Base-by-base conservation (phyloP, 1,140 invertebrate species). In the Spodoptera frugiperda region DNA sequence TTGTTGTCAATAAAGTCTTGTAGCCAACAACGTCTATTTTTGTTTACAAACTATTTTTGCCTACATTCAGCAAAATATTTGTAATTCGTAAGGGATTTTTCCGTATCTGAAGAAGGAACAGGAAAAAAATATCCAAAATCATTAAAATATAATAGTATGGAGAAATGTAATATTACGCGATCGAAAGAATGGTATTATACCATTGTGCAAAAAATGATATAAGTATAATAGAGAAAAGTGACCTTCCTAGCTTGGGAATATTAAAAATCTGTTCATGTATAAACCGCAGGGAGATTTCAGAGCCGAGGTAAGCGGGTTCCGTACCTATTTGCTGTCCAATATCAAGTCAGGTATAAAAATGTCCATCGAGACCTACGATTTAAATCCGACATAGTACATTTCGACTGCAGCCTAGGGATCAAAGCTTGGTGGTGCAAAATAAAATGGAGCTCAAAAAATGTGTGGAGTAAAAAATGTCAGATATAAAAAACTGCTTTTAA, bases 331-430 rank as follows among this genome's bases (percentile, higher is more conserved):
- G 30, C 59, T 67, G 51, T 76, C 61, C 73, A 61, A 76, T 55
- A 75, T 65, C 17, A 53, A 75, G 73, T 49, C 48, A 19, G 39
- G 48, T 68, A 68, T 76, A 76, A 68, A 39, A 76, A 49, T 70
- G 30, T 49, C 76, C 48, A 59, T 67, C 39, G 57, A 19, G 46
- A 75, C 68, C 67, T 71, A 57, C 30, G 17, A 46, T 44, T 78
- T 71, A 79, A 73, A 80, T 77, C 72, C 71, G 79, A 81, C 84
- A 80, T 81, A 39, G 80, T 82, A 79, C 80, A 81, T 86, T 84
- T 84, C 78, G 76, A 81, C 80, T 81, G 76, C 77, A 78, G 77
- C 77, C n/a, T 74, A 11, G 63, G 76, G 78, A 82, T 83, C 78
- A 82, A 61, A 72, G 70, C 63, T 67, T 78, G 77, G 77, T 78